These are phyloP conservation scores for Vultur gryphus DNA, from an alignment of 2,797 vertebrate species.

Conservation along the genomic window DNA sequence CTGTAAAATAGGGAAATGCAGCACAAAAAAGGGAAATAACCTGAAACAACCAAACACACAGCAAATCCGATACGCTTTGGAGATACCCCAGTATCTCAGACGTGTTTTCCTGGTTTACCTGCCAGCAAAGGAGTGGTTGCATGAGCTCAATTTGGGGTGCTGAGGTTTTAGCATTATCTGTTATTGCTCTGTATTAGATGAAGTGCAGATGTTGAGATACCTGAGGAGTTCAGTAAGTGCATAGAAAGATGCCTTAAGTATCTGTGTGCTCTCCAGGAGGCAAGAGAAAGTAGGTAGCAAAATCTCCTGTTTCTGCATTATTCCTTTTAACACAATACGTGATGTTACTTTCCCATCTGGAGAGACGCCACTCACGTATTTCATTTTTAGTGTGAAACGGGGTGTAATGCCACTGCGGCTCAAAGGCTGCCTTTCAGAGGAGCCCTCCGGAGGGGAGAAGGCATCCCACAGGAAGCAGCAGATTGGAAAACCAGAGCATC, in stretches of 20 bases:
- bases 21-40: background rate
- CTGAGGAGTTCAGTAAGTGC: background rate
- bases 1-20: background rate
- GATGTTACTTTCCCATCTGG: conserved; percentile 4
- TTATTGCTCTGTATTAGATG: background rate
- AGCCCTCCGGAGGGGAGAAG: background rate
- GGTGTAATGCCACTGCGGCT: background rate
- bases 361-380: background rate
- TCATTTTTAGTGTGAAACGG: background rate
- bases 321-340: background rate
- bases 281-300: background rate
- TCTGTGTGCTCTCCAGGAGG: background rate
- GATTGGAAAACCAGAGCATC: conserved; percentile 32
- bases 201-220: background rate
- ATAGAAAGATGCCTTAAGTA: background rate
- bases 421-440: background rate
- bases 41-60: background rate
- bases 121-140: background rate
- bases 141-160: background rate
- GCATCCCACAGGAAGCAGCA: background rate
- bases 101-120: background rate
- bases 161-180: background rate
- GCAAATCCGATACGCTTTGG: background rate
- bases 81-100: background rate
- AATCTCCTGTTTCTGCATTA: background rate